Percentiles rank a stretch among this genome's conserved stretches.
Evolutionary conservation across 2,888 invertebrate species (phyloP).

Genomic region (Chrysomela aeneicollis): DNA sequence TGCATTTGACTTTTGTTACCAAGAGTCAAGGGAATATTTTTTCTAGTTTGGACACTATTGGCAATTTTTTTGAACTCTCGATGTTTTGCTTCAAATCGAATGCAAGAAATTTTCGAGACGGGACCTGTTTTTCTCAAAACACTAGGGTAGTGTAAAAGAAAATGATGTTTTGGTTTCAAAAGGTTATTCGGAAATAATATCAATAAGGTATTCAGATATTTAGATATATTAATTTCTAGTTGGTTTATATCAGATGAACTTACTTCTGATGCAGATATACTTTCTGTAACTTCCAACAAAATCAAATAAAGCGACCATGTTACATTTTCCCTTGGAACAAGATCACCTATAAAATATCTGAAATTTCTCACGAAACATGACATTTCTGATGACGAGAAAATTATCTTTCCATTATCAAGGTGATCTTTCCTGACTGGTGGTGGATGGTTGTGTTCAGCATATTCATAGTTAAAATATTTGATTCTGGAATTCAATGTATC

Average conservation of each 20-base stretch:
- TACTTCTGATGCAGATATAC: conserved; percentile 23
- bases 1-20: conserved; percentile 27
- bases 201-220: not conserved
- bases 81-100: conserved; percentile 42
- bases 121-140: conserved; percentile 21
- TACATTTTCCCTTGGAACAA: conserved; percentile 29
- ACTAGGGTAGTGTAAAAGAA: conserved; percentile 37
- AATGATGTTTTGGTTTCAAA: conserved; percentile 31
- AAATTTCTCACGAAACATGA: conserved; percentile 44
- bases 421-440: no score
- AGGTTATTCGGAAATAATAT: conserved; percentile 4
- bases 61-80: conserved; percentile 32
- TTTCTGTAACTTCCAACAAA: conserved; percentile 40
- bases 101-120: conserved; percentile 17
- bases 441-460: no score
- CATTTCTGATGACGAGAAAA: conserved; percentile 50
- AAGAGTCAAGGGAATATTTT: conserved; percentile 32
- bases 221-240: conserved; percentile 19
- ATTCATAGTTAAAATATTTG: no score
- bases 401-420: conserved; percentile 34
- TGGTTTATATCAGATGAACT: conserved; percentile 25
- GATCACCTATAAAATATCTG: conserved; percentile 42
- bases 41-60: conserved; percentile 26
- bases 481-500: no score
- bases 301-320: conserved; percentile 5